Conservation (phyloP, 2,113 vertebrate species). For the Python bivittatus region DNA sequence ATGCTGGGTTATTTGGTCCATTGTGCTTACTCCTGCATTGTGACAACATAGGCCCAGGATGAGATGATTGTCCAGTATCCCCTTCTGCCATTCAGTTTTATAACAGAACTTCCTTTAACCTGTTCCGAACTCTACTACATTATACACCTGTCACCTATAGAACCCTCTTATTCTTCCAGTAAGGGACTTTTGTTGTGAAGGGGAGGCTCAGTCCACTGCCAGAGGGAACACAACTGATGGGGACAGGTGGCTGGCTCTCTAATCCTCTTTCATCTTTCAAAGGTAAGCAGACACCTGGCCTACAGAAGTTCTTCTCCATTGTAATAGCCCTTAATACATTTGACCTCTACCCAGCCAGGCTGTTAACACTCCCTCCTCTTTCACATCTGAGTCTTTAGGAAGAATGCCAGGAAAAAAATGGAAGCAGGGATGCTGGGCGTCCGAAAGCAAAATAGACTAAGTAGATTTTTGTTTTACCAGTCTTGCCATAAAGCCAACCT, state of each 20-base stretch:
- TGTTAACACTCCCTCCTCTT: not conserved
- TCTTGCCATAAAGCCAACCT: not conserved
- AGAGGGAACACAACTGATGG: constrained; percentile 21
- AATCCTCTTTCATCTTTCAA: not conserved
- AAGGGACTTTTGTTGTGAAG: constrained; percentile 14
- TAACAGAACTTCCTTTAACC: not conserved
- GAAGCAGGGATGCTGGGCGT: not conserved
- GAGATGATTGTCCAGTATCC: not conserved
- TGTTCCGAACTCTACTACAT: not conserved
- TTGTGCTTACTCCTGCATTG: not conserved
- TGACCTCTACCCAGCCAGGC: not conserved
- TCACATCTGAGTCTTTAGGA: not conserved
- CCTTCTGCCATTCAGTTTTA: not conserved
- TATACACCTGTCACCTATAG: not conserved
- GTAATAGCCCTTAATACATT: not conserved
- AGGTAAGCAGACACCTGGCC: not conserved
- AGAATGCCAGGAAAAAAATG: not conserved
- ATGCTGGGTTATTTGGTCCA: not conserved
- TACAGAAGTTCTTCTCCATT: not conserved
- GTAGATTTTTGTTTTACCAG: not conserved
- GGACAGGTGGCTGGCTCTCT: not conserved
- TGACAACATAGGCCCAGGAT: not conserved
- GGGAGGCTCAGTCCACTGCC: not conserved
- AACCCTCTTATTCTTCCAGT: not conserved
- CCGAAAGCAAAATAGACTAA: not conserved